A percentile compares a stretch with the other conserved stretches of the same genome.
Evolutionary conservation across 2,113 vertebrate genomes (phyloP).

Genomic region (Perccottus glenii): DNA sequence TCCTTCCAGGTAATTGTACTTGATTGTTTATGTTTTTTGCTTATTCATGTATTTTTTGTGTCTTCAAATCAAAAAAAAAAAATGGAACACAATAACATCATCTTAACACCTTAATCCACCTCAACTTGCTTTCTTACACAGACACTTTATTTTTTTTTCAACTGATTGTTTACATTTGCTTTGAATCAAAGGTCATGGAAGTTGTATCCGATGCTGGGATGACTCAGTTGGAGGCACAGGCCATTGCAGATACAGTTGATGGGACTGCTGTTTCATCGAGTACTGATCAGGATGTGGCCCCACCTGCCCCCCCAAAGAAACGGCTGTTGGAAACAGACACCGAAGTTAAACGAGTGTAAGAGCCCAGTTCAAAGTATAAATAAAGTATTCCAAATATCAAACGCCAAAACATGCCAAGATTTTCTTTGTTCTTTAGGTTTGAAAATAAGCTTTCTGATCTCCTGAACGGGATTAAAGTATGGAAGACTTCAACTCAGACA

Average conservation of each 20-base stretch:
- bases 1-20: slow-evolving; percentile 87
- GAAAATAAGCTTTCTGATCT: slow-evolving; percentile 83
- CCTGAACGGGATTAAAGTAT: slow-evolving; percentile 84
- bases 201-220: slow-evolving; percentile 84
- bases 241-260: slow-evolving; percentile 68
- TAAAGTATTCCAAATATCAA: background rate
- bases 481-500: slow-evolving; percentile 80
- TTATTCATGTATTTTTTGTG: background rate
- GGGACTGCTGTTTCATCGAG: slow-evolving; percentile 65
- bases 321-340: slow-evolving; percentile 84
- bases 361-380: background rate
- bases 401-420: background rate
- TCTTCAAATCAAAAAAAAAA: too few species aligned
- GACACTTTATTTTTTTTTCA: too few species aligned
- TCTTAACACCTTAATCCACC: too few species aligned
- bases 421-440: slow-evolving; percentile 76
- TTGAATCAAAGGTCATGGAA: slow-evolving; percentile 83
- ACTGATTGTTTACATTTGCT: background rate
- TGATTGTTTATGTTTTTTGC: slow-evolving; percentile 1
- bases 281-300: slow-evolving; percentile 79
- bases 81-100: too few species aligned
- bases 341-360: slow-evolving; percentile 87
- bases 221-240: slow-evolving; percentile 78
- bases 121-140: too few species aligned
- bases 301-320: slow-evolving; percentile 88